Percentiles rank a stretch among this genome's conserved stretches.
Conservation (phyloP, 2,888 invertebrate genomes). For the Helicoverpa assulta region DNA sequence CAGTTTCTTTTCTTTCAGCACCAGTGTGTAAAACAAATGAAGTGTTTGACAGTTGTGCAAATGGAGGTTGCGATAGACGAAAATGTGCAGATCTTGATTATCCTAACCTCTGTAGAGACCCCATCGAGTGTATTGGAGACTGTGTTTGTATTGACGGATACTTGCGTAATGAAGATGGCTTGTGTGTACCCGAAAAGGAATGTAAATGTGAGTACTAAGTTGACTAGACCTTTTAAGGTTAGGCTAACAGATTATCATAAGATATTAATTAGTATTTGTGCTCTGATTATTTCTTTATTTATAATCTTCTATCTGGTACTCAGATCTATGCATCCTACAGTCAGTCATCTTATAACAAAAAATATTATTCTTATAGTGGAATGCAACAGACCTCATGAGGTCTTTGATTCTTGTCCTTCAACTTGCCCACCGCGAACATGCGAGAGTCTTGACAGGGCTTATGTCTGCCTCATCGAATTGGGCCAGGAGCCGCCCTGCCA, state of each 20-base stretch:
- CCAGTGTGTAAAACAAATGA: constrained; percentile 30
- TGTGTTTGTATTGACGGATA: constrained; percentile 62
- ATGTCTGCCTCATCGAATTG: constrained; percentile 33
- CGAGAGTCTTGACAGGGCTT: constrained; percentile 49
- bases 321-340: too few relatives aligned
- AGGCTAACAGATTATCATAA: too few relatives aligned
- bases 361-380: constrained; percentile 18
- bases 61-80: constrained; percentile 23
- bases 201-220: constrained; percentile 29
- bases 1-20: constrained; percentile 13
- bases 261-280: too few relatives aligned
- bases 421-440: constrained; percentile 66
- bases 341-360: neutral
- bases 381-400: constrained; percentile 45
- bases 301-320: too few relatives aligned
- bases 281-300: too few relatives aligned
- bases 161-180: constrained; percentile 53
- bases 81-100: constrained; percentile 32
- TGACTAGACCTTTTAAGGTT: too few relatives aligned
- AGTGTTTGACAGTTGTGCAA: constrained; percentile 33
- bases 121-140: constrained; percentile 30
- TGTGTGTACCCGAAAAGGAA: constrained; percentile 31
- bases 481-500: constrained; percentile 27
- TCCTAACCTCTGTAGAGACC: constrained; percentile 16
- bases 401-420: constrained; percentile 54